These are phyloP conservation scores for Crenuchus spilurus DNA, from an alignment of 2,797 vertebrate genomes.

Conservation along the genomic window DNA sequence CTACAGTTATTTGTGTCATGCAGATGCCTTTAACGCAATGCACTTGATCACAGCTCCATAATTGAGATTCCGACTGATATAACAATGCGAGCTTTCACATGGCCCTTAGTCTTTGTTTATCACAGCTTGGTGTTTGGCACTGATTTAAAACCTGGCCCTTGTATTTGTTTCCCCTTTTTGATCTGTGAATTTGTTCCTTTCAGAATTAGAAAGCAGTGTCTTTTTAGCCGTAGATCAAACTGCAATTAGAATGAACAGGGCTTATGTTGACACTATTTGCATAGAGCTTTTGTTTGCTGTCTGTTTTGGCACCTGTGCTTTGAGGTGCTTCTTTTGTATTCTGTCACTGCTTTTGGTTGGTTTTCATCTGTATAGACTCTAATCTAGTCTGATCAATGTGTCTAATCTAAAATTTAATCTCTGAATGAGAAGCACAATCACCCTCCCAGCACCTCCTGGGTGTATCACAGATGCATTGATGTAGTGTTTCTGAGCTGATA, in stretches of 20 bases:
- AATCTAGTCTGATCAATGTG: conserved; percentile 11
- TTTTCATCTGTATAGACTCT: conserved; percentile 26
- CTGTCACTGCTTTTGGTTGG: conserved; percentile 2
- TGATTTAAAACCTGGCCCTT: not conserved
- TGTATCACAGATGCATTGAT: no score
- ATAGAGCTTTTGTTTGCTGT: conserved; percentile 24
- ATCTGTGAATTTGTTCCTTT: conserved; percentile 50
- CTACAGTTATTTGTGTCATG: not conserved
- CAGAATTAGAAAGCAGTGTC: conserved; percentile 40
- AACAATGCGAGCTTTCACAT: not conserved
- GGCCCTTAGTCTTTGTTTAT: conserved; percentile 3
- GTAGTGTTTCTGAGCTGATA: no score
- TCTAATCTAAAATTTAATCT: conserved; percentile 28
- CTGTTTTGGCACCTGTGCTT: conserved; percentile 36
- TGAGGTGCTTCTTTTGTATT: conserved; percentile 17
- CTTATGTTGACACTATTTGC: conserved; percentile 16
- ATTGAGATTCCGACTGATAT: not conserved
- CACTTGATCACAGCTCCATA: not conserved
- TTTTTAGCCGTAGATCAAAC: conserved; percentile 41
- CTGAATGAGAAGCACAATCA: not conserved
- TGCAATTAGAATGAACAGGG: conserved; percentile 7
- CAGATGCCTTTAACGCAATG: not conserved
- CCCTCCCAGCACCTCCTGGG: no score
- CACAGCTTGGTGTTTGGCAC: conserved; percentile 12
- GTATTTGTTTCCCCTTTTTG: conserved; percentile 23